Conservation (phyloP, 2,888 invertebrate species). For the Amaurobius ferox region DNA sequence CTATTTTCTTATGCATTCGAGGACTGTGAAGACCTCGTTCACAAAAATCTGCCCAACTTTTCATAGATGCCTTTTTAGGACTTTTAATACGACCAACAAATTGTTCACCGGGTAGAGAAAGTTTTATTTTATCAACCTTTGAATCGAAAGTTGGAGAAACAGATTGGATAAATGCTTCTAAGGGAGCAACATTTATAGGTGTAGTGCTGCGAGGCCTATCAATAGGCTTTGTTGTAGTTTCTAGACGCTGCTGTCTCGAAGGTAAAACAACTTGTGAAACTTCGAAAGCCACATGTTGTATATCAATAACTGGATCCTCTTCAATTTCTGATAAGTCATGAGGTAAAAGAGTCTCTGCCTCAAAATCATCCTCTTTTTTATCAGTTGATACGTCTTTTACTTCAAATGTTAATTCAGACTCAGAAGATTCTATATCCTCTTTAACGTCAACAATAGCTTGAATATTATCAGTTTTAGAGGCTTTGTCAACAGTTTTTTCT, state of each 20-base stretch:
- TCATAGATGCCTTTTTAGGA: slow-evolving; percentile 74
- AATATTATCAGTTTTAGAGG: slow-evolving; percentile 48
- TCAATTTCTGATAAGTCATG: slow-evolving; percentile 73
- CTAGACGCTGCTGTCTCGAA: slow-evolving; percentile 72
- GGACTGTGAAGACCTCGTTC: slow-evolving; percentile 80
- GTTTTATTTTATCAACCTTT: slow-evolving; percentile 82
- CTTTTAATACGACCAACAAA: slow-evolving; percentile 75
- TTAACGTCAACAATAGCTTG: slow-evolving; percentile 27
- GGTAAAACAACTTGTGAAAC: slow-evolving; percentile 53
- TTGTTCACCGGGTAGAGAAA: slow-evolving; percentile 83
- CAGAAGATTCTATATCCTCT: slow-evolving; percentile 58
- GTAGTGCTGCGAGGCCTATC: slow-evolving; percentile 86
- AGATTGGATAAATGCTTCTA: slow-evolving; percentile 84
- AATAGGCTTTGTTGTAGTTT: slow-evolving; percentile 79
- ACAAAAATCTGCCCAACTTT: slow-evolving; percentile 79
- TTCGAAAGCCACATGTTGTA: slow-evolving; percentile 36
- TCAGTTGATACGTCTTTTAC: slow-evolving; percentile 18
- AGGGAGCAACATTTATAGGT: slow-evolving; percentile 84
- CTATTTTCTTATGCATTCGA: slow-evolving; percentile 73
- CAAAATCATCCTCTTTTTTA: slow-evolving; percentile 71
- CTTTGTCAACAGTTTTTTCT: slow-evolving; percentile 25
- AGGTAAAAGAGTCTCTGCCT: slow-evolving; percentile 72
- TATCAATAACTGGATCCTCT: slow-evolving; percentile 62
- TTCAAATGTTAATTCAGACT: slow-evolving; percentile 71
- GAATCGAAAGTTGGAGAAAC: slow-evolving; percentile 73